These are phyloP conservation scores for Netelia inedita DNA, from an alignment of 2,888 invertebrate genomes.

Conservation along the genomic window DNA sequence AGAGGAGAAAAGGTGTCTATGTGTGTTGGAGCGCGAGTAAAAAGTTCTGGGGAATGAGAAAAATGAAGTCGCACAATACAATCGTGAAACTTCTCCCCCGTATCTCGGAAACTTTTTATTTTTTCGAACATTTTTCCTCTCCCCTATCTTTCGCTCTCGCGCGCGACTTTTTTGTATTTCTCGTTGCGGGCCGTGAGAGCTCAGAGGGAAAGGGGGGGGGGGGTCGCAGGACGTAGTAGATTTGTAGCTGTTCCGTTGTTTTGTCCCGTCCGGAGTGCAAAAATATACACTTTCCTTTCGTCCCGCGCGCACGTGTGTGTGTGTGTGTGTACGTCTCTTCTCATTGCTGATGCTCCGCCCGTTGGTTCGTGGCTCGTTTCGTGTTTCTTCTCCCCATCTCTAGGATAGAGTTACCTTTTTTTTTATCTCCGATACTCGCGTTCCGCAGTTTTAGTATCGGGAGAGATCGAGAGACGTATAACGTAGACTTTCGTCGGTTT, in stretches of 20 bases:
- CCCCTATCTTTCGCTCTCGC: slow-evolving; percentile 2
- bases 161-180: slow-evolving; percentile 35
- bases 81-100: slow-evolving; percentile 46
- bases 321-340: neutral
- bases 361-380: slow-evolving; percentile 20
- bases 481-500: slow-evolving; percentile 1
- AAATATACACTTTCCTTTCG: slow-evolving; percentile 41
- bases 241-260: slow-evolving; percentile 57
- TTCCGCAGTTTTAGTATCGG: neutral
- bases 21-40: slow-evolving; percentile 2
- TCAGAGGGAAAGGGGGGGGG: neutral
- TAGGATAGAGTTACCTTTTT: neutral
- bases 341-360: slow-evolving; percentile 7
- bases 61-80: slow-evolving; percentile 63
- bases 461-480: neutral
- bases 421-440: neutral
- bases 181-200: slow-evolving; percentile 11
- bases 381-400: slow-evolving; percentile 15
- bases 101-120: neutral
- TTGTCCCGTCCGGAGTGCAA: slow-evolving; percentile 39
- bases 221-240: slow-evolving; percentile 21
- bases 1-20: slow-evolving; percentile 17
- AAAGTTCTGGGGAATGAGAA: slow-evolving; percentile 55
- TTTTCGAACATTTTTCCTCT: slow-evolving; percentile 16
- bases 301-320: neutral